Conservation (phyloP, 2,888 invertebrate species). For the Eudasyphora cyanicolor region DNA sequence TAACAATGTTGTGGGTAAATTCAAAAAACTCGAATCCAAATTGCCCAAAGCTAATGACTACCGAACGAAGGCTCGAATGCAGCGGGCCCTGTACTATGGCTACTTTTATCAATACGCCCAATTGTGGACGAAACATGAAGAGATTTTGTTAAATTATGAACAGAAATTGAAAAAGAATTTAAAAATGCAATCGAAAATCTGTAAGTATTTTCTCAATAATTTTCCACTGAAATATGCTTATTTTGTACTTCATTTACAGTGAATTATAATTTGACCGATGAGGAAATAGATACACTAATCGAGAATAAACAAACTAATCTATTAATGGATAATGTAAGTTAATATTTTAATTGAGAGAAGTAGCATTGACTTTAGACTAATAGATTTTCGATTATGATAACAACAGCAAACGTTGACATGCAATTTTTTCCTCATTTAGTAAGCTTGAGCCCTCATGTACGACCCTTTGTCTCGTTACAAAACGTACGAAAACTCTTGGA, state of each 20-base stretch:
- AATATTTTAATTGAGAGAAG: background rate
- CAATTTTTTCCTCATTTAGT: background rate
- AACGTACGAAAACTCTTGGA: too few relatives aligned
- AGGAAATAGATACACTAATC: slow-evolving; percentile 57
- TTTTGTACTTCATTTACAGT: slow-evolving; percentile 36
- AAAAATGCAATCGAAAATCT: slow-evolving; percentile 59
- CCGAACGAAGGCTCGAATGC: slow-evolving; percentile 56
- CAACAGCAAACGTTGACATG: too few relatives aligned
- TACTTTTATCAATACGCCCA: slow-evolving; percentile 49
- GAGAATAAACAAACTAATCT: slow-evolving; percentile 49
- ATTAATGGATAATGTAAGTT: slow-evolving; percentile 54
- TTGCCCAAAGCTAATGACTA: slow-evolving; percentile 46
- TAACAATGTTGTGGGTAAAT: slow-evolving; percentile 51
- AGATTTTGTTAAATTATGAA: slow-evolving; percentile 55
- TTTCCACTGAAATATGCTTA: too few relatives aligned
- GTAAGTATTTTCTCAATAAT: slow-evolving; percentile 42
- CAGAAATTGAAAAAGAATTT: slow-evolving; percentile 50
- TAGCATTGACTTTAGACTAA: too few relatives aligned
- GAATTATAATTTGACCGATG: slow-evolving; percentile 58
- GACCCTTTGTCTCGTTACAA: too few relatives aligned
- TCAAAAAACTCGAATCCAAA: slow-evolving; percentile 51
- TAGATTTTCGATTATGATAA: too few relatives aligned
- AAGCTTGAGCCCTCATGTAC: too few relatives aligned
- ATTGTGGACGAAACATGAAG: slow-evolving; percentile 53
- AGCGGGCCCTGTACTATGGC: slow-evolving; percentile 55